These are phyloP conservation scores for Microtus ochrogaster DNA, from an alignment of 2,113 vertebrate genomes.

Conservation along the genomic window DNA sequence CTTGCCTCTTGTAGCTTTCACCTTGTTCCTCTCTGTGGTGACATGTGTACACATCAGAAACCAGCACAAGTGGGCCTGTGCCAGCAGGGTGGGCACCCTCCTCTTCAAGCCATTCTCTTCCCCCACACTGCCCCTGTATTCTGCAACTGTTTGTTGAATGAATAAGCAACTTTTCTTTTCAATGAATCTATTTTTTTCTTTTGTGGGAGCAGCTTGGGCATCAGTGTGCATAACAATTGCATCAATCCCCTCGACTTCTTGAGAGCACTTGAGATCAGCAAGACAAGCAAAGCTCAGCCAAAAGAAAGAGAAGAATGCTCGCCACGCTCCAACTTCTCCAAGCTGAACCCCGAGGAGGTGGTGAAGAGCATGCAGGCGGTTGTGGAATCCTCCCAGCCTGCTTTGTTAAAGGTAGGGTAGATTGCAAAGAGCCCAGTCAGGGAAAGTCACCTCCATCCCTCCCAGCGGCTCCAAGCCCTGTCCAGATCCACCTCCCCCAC, in stretches of 20 bases:
- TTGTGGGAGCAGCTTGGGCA: constrained; percentile 77
- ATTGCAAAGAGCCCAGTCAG: accelerated
- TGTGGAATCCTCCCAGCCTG: constrained; percentile 64
- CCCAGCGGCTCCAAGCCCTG: accelerated
- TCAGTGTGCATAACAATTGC: constrained; percentile 80
- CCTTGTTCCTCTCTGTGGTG: accelerated
- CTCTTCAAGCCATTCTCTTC: accelerated
- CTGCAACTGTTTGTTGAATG: background rate
- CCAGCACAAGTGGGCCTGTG: accelerated
- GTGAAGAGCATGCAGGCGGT: constrained; percentile 79
- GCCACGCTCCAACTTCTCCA: constrained; percentile 74
- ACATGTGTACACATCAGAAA: background rate
- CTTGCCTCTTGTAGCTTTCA: accelerated
- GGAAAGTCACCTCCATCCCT: background rate
- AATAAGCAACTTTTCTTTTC: background rate
- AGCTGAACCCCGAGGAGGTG: constrained; percentile 71
- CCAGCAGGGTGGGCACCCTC: background rate
- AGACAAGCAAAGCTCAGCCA: constrained; percentile 58
- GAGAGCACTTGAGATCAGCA: constrained; percentile 78
- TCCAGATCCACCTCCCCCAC: accelerated
- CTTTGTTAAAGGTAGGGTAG: constrained; percentile 80
- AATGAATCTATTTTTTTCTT: constrained; percentile 68
- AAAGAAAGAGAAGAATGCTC: constrained; percentile 56
- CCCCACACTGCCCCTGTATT: background rate
- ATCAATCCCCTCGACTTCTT: constrained; percentile 86